Evolutionary conservation across 53 echinoderm and acorn worm species (phyloP), one percentile per base, ranked within the genome.

Genomic region (Mesocentrotus franciscanus): DNA sequence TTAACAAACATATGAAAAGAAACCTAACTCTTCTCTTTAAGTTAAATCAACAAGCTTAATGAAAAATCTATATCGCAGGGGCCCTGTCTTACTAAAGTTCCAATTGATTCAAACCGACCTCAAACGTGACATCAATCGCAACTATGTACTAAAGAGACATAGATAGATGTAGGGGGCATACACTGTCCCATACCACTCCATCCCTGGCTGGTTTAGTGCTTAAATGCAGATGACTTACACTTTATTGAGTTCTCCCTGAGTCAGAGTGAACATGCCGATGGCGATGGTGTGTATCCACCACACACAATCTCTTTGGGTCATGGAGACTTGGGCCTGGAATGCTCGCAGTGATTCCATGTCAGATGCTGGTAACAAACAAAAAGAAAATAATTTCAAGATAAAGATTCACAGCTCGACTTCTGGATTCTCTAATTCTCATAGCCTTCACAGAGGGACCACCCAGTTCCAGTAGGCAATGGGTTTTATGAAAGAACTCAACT

Each of bases 201-300:
- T 39, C 39, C 39, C 39, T 39, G 39, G 39, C 39, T 3, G 39
- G 20, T 66, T 66, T 66, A 2, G 1, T 66, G 39, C 49, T 24
- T 42, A 9, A 56, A 49, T 10, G 55, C 18, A 85, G 20, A 16
- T 14, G 62, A 92, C 97, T 95, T 92, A 99, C 99, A 96, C 96
- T 33, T 97, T 96, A 55, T 97, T 95, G 92, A 97, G 97, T 22
- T 97, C 97, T 72, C 94, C 96, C 66, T 97, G 97, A 62, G 85
- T 94, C n/a, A 96, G 95, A 36, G 96, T 72, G 91, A 97, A 99
- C 99, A 99, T 99, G 60, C 97, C 96, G 0, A 97, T 96, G 60
- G 96, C 96, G 1, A 99, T 95, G 0, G 99, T 99, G 76, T 99
- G 99, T 26, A 98, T 96, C 99, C 99, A 99, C 97, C 97, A 98